These are phyloP conservation scores for Synanthedon formicaeformis DNA, from an alignment of 2,888 invertebrate genomes.

Conservation along the genomic window DNA sequence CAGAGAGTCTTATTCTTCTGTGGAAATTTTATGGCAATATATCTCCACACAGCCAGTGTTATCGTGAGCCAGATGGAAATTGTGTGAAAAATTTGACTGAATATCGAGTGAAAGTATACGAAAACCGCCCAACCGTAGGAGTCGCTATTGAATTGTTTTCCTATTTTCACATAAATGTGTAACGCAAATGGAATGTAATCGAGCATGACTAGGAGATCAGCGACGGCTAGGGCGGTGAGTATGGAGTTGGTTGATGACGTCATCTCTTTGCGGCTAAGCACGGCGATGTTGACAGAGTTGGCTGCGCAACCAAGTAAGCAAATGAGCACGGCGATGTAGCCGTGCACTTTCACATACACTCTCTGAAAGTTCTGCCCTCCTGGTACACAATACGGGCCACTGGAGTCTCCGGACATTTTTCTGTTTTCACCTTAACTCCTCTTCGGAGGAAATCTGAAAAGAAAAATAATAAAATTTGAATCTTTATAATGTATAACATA, in stretches of 20 bases:
- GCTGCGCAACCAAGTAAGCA: slow-evolving; percentile 91
- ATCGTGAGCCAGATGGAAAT: slow-evolving; percentile 95
- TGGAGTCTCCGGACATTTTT: slow-evolving; percentile 10
- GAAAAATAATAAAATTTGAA: no score
- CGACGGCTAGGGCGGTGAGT: slow-evolving; percentile 90
- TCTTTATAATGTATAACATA: no score
- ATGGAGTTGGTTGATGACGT: slow-evolving; percentile 92
- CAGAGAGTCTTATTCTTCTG: slow-evolving; percentile 86
- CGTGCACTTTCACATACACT: slow-evolving; percentile 80
- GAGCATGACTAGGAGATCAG: slow-evolving; percentile 92
- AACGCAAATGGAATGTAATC: slow-evolving; percentile 92
- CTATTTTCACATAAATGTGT: slow-evolving; percentile 78
- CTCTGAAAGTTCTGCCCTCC: slow-evolving; percentile 71
- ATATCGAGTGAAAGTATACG: slow-evolving; percentile 89
- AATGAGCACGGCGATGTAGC: slow-evolving; percentile 86
- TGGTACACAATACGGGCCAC: slow-evolving; percentile 60
- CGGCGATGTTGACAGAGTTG: slow-evolving; percentile 90
- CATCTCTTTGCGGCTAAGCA: slow-evolving; percentile 91
- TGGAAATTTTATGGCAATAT: slow-evolving; percentile 88
- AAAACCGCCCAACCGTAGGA: slow-evolving; percentile 84
- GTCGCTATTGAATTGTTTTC: slow-evolving; percentile 51
- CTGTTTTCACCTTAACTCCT: neutral
- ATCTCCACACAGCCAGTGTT: slow-evolving; percentile 92
- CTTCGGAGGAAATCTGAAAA: no score
- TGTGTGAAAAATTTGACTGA: slow-evolving; percentile 89